Conservation (phyloP, 2,888 invertebrate genomes). For the Formica aserva region DNA sequence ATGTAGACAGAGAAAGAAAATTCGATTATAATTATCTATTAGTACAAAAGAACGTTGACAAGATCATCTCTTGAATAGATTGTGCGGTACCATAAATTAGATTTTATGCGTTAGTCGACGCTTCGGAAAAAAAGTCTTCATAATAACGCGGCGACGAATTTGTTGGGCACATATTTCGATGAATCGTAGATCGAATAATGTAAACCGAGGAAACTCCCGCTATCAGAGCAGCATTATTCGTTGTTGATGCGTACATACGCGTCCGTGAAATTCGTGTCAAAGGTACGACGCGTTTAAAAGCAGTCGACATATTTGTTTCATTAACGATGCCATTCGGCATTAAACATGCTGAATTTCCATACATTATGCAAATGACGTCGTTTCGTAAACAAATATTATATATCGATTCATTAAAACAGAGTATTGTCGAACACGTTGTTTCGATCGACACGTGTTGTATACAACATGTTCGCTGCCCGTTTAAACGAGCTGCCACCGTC, state of each 20-base stretch:
- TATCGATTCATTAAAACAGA: conserved; percentile 69
- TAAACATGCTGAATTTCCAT: conserved; percentile 70
- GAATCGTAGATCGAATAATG: conserved; percentile 25
- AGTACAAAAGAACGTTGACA: neutral
- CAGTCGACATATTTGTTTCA: conserved; percentile 61
- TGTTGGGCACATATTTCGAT: neutral
- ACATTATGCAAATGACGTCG: conserved; percentile 69
- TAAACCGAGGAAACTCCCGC: conserved; percentile 30
- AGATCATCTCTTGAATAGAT: neutral
- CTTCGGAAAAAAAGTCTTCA: neutral
- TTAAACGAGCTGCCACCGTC: conserved; percentile 20
- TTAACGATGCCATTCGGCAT: conserved; percentile 73
- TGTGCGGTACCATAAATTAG: neutral
- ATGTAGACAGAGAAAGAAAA: neutral
- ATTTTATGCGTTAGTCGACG: neutral
- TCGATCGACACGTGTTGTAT: conserved; percentile 15
- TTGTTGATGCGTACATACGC: conserved; percentile 33
- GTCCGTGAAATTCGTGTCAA: conserved; percentile 38
- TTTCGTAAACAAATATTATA: conserved; percentile 53
- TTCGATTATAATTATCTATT: neutral
- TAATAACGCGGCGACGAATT: neutral
- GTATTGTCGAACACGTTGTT: conserved; percentile 56
- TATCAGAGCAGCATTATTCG: conserved; percentile 67
- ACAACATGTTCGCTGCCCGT: conserved; percentile 8
- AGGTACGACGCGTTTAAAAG: conserved; percentile 37